Evolutionary conservation across 2,888 invertebrate genomes (phyloP), one percentile per base, ranked within the genome.

Genomic region (Gymnocheta viridis): DNA sequence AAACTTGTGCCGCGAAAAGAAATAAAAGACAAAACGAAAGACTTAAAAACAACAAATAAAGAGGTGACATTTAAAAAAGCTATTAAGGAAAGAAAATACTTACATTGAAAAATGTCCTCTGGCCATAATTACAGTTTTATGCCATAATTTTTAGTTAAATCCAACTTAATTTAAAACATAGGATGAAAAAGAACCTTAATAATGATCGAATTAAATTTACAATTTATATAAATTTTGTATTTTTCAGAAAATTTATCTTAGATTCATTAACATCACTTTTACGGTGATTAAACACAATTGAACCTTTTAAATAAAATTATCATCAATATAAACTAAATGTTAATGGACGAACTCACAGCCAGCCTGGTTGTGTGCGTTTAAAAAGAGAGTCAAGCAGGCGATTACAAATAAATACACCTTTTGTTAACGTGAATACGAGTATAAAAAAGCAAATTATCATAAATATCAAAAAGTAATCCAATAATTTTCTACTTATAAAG

Each of bases 401-500:
- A 22, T 35, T 67, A 14, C 32, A 38, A 22, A 38, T 60, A 60
- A 60, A 60, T 49, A 22, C 17, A 62, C 51, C 69, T 51, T 64
- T 44, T 51, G 70, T 62, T 60, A 58, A 77, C 12, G 22, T 69
- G 47, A 51, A 66, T n/a, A 44, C 4, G 47, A 51, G 56, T n/a
- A 44, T 2, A 60, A 80, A 51, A 67, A 54, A 41, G 51, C 76
- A 84, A 84, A 84, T 84, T 84, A 84, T 81, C 83, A 84, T 84
- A 84, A 84, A 84, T 84, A 84, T 77, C 77, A 77, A 72, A 77
- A 81, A 77, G 83, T 84, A 84, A 84, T 84, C 83, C 83, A 84
- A 84, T 84, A 84, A 84, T 84, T 84, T 84, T 70, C 29, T 19
- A 14, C 10, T 62, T 64, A 41, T 35, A 79, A 69, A 79, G n/a